Conservation (phyloP, 2,888 invertebrate species). For the Seira sanloemensis region DNA sequence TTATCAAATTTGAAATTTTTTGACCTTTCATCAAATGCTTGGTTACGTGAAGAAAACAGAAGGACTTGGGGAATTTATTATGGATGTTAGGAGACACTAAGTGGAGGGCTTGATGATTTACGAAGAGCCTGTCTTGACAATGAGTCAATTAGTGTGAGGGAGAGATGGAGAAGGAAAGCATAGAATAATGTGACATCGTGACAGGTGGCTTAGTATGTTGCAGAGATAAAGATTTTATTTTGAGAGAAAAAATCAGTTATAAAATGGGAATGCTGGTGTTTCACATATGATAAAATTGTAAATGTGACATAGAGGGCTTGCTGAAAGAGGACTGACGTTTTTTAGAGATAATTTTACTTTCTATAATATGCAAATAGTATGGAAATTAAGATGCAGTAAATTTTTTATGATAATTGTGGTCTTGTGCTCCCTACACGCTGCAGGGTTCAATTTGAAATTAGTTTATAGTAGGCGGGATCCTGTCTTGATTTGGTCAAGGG, state of each 20-base stretch:
- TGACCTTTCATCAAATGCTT: conserved; percentile 52
- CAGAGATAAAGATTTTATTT: background rate
- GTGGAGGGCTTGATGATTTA: conserved; percentile 45
- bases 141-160: conserved; percentile 59
- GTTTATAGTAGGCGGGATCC: background rate
- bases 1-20: conserved; percentile 22
- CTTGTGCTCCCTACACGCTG: background rate
- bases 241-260: conserved; percentile 14
- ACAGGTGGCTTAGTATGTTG: background rate
- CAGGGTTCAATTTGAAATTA: background rate
- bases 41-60: conserved; percentile 13
- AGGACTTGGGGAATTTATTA: conserved; percentile 17
- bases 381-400: too few species aligned
- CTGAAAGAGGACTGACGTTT: background rate
- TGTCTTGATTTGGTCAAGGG: background rate
- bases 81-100: background rate
- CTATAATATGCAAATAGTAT: conserved; percentile 29
- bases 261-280: conserved; percentile 21
- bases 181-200: conserved; percentile 56
- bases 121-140: conserved; percentile 40
- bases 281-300: conserved; percentile 45
- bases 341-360: conserved; percentile 29
- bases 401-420: conserved; percentile 27
- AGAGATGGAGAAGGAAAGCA: too few species aligned
- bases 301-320: conserved; percentile 13